Base-by-base conservation (phyloP, 2,888 invertebrate genomes). In the Parochlus steinenii region DNA sequence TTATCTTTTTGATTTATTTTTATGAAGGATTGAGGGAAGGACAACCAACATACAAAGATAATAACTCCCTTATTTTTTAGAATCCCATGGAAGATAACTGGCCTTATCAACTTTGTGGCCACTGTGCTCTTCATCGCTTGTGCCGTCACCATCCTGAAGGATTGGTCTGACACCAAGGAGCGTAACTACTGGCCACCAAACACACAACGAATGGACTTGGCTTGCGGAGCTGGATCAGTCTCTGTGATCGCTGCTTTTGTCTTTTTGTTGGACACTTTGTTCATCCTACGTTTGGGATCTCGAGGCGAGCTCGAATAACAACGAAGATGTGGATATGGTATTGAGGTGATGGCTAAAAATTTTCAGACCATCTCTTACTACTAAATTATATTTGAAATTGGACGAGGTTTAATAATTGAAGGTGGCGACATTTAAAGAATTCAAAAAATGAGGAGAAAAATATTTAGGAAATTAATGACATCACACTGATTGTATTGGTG, bases 181-280 rank as follows among this genome's bases (percentile, higher is more conserved):
- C 49, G 54, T 22, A 55, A 53, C 37, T 55, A 54, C 34, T 59
- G 59, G 59, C 56, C 58, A 43, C 59, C 59, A 34, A 58, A 59
- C 43, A 56, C 54, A 48, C 54, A 54, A 39, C 53, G 46, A 26
- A 45, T 58, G 46, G 58, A 58, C 39, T 44, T 58, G 28, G 48
- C 57, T 3, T 48, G 56, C 46, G 54, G 47, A 3, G 41, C 56
- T 4, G 58, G 56, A 3, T 50, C 54, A 3, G 48, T 56, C 8
- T 47, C 56, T 2, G 33, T 58, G 36, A 48, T 56, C 4, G 47
- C 48, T 8, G 46, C 52, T 5, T 37, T 57, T 32, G 36, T 58
- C 24, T 58, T 49, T 38, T 40, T 58, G 31, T 40, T 54, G 26
- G 59, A 59, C 41, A 45, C 56, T 4, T 43, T 56, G 14, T 45